phyloP scores from a whole-genome alignment of 2,797 vertebrate genomes.

The Falco concolor region DNA sequence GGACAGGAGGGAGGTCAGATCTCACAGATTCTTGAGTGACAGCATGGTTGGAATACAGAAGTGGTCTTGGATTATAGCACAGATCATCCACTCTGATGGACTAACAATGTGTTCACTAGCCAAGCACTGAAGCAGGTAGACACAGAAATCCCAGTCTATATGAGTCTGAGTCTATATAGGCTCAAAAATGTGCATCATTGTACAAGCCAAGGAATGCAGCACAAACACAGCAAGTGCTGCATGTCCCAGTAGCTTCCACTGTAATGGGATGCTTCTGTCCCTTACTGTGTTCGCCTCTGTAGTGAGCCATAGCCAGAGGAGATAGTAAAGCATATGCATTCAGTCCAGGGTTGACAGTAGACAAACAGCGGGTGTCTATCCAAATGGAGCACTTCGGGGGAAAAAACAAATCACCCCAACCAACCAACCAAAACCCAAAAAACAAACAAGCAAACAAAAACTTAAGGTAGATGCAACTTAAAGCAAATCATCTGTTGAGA shows the following conservation, averaged over 20 bases:
- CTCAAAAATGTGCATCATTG: not conserved
- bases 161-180: not conserved
- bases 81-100: not conserved
- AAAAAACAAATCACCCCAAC: no score
- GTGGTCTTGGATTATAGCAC: not conserved
- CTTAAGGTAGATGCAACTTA: not conserved
- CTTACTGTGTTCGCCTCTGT: not conserved
- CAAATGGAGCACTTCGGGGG: not conserved
- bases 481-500: not conserved
- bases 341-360: not conserved
- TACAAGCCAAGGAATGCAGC: not conserved
- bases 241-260: not conserved
- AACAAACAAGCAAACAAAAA: not conserved
- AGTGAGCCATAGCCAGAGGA: not conserved
- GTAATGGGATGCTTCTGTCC: not conserved
- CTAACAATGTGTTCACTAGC: not conserved
- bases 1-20: not conserved
- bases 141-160: not conserved
- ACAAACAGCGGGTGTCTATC: not conserved
- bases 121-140: not conserved
- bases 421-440: no score
- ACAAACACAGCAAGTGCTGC: not conserved
- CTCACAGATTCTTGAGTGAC: not conserved
- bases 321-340: not conserved
- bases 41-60: not conserved